Evolutionary conservation across 2,113 vertebrate species (phyloP).

Genomic region (Perca schrenkii): DNA sequence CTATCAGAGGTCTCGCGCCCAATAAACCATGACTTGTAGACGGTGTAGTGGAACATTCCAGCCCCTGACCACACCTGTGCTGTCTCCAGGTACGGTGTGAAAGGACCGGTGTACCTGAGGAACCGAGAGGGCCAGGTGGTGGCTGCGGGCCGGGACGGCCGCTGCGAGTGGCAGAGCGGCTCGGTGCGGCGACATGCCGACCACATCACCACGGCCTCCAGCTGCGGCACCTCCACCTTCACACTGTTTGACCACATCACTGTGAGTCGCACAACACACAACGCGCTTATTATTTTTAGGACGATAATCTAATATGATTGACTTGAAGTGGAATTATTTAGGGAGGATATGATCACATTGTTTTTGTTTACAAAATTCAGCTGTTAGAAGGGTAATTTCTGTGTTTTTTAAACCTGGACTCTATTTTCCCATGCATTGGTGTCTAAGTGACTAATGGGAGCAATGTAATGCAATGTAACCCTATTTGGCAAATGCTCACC

Average conservation of each 20-base stretch:
- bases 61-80: constrained; percentile 2
- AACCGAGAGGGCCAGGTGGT: constrained; percentile 91
- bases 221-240: constrained; percentile 84
- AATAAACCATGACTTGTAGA: neutral
- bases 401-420: too few relatives aligned
- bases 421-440: too few relatives aligned
- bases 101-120: constrained; percentile 91
- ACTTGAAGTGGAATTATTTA: neutral
- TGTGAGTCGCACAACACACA: constrained; percentile 74
- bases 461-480: too few relatives aligned
- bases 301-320: neutral
- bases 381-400: too few relatives aligned
- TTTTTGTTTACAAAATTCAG: too few relatives aligned
- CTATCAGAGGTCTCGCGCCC: neutral
- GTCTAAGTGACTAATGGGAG: too few relatives aligned
- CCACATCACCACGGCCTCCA: constrained; percentile 86
- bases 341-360: too few relatives aligned
- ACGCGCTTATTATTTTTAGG: neutral
- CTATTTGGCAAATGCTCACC: too few relatives aligned
- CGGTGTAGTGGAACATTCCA: neutral
- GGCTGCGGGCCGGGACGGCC: constrained; percentile 66
- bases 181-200: constrained; percentile 84
- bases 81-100: constrained; percentile 89
- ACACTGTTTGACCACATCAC: constrained; percentile 92
- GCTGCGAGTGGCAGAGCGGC: constrained; percentile 90